A percentile compares a stretch with the other conserved stretches of the same genome.
Evolutionary conservation across 1,140 invertebrate species (phyloP).

Genomic region (Zaprionus ghesquierei): DNA sequence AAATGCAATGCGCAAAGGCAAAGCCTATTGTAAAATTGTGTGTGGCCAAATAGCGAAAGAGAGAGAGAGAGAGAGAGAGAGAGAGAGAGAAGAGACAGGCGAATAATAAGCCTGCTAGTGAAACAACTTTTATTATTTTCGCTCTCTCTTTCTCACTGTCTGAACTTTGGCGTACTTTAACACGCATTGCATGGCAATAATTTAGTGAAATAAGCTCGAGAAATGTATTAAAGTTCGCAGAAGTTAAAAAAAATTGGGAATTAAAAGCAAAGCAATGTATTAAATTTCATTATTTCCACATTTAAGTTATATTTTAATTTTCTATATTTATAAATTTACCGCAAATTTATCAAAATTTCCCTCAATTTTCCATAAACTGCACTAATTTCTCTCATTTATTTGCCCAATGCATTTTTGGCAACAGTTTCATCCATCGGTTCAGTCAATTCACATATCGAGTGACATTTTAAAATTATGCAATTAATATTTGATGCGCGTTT

Average conservation of each 20-base stretch:
- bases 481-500: slow-evolving; percentile 35
- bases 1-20: slow-evolving; percentile 18
- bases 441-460: neutral
- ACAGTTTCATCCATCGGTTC: neutral
- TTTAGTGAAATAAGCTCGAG: slow-evolving; percentile 29
- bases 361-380: neutral
- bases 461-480: slow-evolving; percentile 19
- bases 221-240: neutral
- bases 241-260: too few relatives aligned
- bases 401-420: neutral
- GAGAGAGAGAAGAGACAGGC: slow-evolving; percentile 1
- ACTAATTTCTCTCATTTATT: neutral
- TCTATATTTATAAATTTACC: neutral
- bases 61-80: neutral
- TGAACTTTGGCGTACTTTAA: neutral
- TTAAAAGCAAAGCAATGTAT: neutral
- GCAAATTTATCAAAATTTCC: neutral
- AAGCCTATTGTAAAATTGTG: slow-evolving; percentile 1
- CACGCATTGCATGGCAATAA: slow-evolving; percentile 8
- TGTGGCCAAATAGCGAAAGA: neutral
- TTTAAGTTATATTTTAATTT: neutral
- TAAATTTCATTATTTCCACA: neutral
- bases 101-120: neutral
- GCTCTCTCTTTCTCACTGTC: neutral
- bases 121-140: neutral